Base-by-base conservation (phyloP, 2,888 invertebrate species). In the Sarcophaga carnaria region DNA sequence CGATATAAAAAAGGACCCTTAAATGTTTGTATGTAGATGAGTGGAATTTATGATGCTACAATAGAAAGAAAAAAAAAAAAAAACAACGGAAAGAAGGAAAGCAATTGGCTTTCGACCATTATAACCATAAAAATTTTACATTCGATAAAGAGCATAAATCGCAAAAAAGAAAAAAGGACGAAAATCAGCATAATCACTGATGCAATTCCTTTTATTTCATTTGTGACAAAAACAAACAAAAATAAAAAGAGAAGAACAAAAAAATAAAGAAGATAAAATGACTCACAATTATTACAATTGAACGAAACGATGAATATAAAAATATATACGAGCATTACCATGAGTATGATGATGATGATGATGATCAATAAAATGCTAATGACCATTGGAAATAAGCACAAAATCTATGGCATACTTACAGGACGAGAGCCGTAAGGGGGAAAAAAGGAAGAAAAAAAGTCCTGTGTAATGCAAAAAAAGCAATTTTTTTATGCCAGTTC, bases 271-370 rank as follows among this genome's bases (percentile, higher is more conserved):
- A 83, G 49, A 77, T 83, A 71, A 85, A 70, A 67, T 80, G 63
- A 80, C 64, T 59, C 37, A 59, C 72, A 80, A 77, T 80, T 83
- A 80, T 74, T 80, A 86, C 75, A 75, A 72, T 74, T 75, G 70
- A 79, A 72, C 14, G 79, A 83, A 64, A 75, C 79, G 71, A 83
- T 86, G 86, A 83, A 86, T 83, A 83, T 74, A 78, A 83, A 85
- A 82, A 80, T 79, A 66, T 59, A 66, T 66, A 76, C 60, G 37
- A 37, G 37, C 37, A 37, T 37, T 37, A 37, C 37, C 37, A 37
- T 37, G 37, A 8, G 8, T 37, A 20, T 22, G 77, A 37, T 3
- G 49, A 37, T 64, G 12, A 79, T 63, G 78, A 64, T 49, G 77
- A 67, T 17, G 70, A 74, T 69, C 63, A 45, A 60, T 47, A 64